Percentiles rank a stretch among this genome's conserved stretches.
phyloP scores from a whole-genome alignment of 2,797 vertebrate genomes.

The Crenuchus spilurus region DNA sequence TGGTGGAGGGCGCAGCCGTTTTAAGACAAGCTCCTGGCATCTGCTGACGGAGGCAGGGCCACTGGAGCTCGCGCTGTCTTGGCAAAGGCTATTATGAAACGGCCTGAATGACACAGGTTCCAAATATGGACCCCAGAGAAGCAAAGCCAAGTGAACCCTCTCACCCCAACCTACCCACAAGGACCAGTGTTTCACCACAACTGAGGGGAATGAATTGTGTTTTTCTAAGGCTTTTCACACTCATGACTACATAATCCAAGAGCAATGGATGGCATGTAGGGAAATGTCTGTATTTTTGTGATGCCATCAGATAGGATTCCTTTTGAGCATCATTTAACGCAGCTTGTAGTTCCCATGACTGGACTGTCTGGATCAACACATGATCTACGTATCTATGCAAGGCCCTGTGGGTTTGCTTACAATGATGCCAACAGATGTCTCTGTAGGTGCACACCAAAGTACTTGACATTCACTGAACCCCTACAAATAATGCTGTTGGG shows the following conservation, averaged over 20 bases:
- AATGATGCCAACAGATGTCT: too few relatives aligned
- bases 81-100: conserved; percentile 57
- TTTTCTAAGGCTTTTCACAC: not conserved
- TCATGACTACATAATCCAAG: not conserved
- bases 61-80: conserved; percentile 51
- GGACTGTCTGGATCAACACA: not conserved
- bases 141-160: conserved; percentile 53
- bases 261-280: not conserved
- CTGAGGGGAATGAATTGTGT: not conserved
- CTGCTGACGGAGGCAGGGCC: conserved; percentile 55
- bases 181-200: conserved; percentile 18
- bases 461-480: too few relatives aligned
- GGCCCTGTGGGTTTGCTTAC: too few relatives aligned
- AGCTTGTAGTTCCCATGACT: not conserved
- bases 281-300: not conserved
- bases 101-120: conserved; percentile 51
- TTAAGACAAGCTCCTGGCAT: conserved; percentile 59
- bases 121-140: conserved; percentile 51
- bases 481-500: too few relatives aligned
- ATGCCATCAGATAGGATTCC: not conserved
- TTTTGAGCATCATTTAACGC: not conserved
- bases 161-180: conserved; percentile 42
- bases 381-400: too few relatives aligned
- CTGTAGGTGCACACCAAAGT: too few relatives aligned
- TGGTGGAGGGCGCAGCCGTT: conserved; percentile 51